A percentile compares a stretch with the other conserved stretches of the same genome.
These are phyloP conservation scores for Rotaria magnacalcarata DNA, from an alignment of 2,888 invertebrate species.

Conservation along the genomic window DNA sequence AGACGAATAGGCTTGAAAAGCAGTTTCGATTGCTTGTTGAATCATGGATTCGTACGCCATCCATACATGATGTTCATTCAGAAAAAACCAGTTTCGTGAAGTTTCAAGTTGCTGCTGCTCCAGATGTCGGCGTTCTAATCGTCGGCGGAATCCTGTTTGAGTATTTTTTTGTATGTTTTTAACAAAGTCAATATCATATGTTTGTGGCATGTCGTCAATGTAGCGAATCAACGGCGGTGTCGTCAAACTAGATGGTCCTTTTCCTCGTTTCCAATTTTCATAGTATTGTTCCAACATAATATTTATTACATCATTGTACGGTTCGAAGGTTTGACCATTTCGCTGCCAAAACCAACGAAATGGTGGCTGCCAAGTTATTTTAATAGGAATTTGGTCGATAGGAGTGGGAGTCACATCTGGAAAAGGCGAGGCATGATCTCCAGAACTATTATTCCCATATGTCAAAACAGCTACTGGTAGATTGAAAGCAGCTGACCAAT, in stretches of 20 bases:
- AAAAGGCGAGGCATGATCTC: not conserved
- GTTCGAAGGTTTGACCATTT: not conserved
- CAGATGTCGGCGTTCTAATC: not conserved
- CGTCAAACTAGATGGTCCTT: not conserved
- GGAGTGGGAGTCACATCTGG: not conserved
- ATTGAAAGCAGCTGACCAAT: constrained; percentile 7
- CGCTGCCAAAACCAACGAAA: not conserved
- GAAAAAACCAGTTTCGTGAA: not conserved
- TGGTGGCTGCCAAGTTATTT: not conserved
- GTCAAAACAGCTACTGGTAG: not conserved
- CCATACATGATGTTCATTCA: not conserved
- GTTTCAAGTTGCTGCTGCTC: not conserved
- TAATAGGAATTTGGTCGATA: no score
- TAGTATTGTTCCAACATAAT: not conserved
- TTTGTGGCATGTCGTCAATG: constrained; percentile 23
- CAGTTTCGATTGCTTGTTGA: not conserved
- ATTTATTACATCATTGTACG: constrained; percentile 32
- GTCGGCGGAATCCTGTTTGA: not conserved
- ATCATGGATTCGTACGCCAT: not conserved
- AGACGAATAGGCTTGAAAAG: not conserved
- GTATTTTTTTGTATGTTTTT: not conserved
- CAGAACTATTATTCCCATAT: not conserved
- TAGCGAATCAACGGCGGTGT: constrained; percentile 1
- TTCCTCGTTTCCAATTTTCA: not conserved
- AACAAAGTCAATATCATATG: not conserved